A percentile compares a stretch with the other conserved stretches of the same genome.
Conservation (phyloP, 2,888 invertebrate species). For the Galeruca laticollis region DNA sequence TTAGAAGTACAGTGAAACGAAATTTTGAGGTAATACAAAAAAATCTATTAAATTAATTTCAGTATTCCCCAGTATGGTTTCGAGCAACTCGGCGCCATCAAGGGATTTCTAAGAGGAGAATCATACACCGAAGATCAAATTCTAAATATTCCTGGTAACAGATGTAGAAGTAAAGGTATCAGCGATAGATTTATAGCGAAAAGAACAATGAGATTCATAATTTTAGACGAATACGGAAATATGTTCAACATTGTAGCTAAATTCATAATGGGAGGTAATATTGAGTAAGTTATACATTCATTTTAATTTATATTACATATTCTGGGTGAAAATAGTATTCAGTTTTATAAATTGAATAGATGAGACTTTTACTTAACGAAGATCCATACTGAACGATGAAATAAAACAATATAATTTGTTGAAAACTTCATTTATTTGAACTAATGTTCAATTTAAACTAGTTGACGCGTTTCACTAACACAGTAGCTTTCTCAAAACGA, state of each 20-base stretch:
- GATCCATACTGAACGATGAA: too few species aligned
- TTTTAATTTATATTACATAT: background rate
- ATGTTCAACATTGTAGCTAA: constrained; percentile 70
- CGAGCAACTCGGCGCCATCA: constrained; percentile 74
- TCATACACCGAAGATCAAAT: constrained; percentile 63
- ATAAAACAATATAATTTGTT: too few species aligned
- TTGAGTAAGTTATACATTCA: constrained; percentile 70
- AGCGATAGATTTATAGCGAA: constrained; percentile 53
- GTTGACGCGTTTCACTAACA: too few species aligned
- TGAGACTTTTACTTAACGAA: too few species aligned
- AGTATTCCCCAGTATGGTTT: constrained; percentile 66
- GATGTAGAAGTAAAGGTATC: constrained; percentile 55
- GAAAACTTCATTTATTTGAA: too few species aligned
- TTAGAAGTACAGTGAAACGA: too few species aligned
- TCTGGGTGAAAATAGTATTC: background rate
- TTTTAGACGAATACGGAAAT: constrained; percentile 70
- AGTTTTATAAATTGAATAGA: too few species aligned
- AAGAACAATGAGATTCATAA: constrained; percentile 57
- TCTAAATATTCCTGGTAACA: constrained; percentile 69
- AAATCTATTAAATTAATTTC: constrained; percentile 39
- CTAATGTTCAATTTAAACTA: too few species aligned
- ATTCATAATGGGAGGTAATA: constrained; percentile 69
- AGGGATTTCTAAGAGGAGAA: constrained; percentile 71
- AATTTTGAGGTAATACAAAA: too few species aligned
- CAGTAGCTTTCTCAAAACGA: too few species aligned